phyloP scores from a whole-genome alignment of 2,888 invertebrate genomes.

The Brachyptera risi region DNA sequence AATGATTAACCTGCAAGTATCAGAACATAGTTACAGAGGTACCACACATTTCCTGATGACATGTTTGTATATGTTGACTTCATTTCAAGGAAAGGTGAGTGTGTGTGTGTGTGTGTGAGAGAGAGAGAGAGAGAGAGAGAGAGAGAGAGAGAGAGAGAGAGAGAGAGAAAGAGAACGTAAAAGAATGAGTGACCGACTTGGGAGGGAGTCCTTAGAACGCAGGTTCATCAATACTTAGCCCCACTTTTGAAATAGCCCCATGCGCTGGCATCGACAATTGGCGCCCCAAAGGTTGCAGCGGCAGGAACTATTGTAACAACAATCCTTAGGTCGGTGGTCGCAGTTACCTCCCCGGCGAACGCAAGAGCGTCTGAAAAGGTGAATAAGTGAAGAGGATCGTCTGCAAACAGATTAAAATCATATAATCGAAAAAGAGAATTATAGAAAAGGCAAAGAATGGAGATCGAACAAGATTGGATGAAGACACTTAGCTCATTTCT shows the following conservation, averaged over 20 bases:
- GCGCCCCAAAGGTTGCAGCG: constrained; percentile 86
- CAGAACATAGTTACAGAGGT: no score
- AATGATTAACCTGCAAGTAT: no score
- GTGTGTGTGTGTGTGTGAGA: no score
- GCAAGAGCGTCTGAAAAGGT: constrained; percentile 82
- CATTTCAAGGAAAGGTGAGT: no score
- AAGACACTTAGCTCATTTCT: no score
- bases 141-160: no score
- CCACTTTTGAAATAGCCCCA: constrained; percentile 87
- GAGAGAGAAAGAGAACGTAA: no score
- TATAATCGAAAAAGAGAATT: background rate
- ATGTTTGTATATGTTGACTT: no score
- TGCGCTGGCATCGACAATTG: constrained; percentile 83
- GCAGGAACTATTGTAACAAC: constrained; percentile 81
- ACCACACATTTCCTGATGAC: no score
- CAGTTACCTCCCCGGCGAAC: constrained; percentile 77
- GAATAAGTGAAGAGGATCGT: constrained; percentile 71
- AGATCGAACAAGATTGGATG: background rate
- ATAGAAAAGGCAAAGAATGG: background rate
- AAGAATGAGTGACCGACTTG: no score
- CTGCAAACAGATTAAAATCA: constrained; percentile 49
- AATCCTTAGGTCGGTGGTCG: constrained; percentile 79
- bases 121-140: no score
- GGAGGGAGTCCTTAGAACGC: no score
- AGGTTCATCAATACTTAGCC: constrained; percentile 54